A percentile compares a stretch with the other conserved stretches of the same genome.
These are phyloP conservation scores for Scaptomyza tumidula DNA, from an alignment of 2,888 invertebrate species.

Conservation along the genomic window DNA sequence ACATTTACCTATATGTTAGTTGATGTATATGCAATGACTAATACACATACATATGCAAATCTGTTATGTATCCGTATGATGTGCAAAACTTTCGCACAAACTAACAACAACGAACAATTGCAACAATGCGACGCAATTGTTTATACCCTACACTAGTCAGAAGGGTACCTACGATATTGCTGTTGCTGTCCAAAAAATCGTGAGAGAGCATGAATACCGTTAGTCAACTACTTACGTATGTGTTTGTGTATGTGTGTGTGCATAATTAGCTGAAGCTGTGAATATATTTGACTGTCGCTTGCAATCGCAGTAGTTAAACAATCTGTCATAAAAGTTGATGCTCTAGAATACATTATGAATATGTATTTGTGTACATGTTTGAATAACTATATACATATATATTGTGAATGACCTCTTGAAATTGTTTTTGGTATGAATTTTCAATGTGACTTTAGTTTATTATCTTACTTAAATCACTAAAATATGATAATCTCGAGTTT, in stretches of 20 bases:
- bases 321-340: constrained; percentile 30
- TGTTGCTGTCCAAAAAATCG: neutral
- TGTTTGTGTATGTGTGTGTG: constrained; percentile 15
- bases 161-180: constrained; percentile 7
- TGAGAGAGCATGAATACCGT: constrained; percentile 25
- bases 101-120: constrained; percentile 33
- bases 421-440: no score
- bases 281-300: constrained; percentile 39
- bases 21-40: constrained; percentile 2
- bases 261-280: constrained; percentile 47
- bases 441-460: no score
- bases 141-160: constrained; percentile 36
- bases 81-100: constrained; percentile 47
- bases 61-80: neutral
- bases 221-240: neutral
- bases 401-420: no score
- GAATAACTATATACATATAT: neutral
- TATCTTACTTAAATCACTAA: no score
- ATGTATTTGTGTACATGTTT: constrained; percentile 16
- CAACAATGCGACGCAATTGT: constrained; percentile 61
- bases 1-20: constrained; percentile 24
- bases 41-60: constrained; percentile 1
- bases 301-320: constrained; percentile 22
- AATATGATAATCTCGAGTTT: no score
- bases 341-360: constrained; percentile 23